Conservation (phyloP, 2,797 vertebrate genomes). For the Hyperoplus lanceolatus region DNA sequence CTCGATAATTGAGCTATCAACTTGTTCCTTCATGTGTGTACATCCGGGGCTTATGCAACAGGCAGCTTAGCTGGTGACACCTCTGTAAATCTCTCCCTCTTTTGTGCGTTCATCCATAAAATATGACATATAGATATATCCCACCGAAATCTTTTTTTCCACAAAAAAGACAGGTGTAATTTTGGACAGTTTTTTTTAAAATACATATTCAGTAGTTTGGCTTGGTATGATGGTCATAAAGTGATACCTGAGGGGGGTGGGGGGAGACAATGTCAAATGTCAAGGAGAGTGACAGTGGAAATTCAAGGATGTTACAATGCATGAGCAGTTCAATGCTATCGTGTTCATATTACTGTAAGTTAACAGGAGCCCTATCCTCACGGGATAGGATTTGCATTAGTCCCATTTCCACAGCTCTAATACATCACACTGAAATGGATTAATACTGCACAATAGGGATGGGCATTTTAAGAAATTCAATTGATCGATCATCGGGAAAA, state of each 20-base stretch:
- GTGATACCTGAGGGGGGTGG: slow-evolving; percentile 23
- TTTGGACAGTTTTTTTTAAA: slow-evolving; percentile 38
- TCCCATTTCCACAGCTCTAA: slow-evolving; percentile 6
- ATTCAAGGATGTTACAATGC: not conserved
- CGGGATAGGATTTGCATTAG: slow-evolving; percentile 12
- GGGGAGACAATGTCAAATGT: slow-evolving; percentile 24
- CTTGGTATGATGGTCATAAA: slow-evolving; percentile 44
- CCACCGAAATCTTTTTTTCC: not conserved
- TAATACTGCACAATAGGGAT: not conserved
- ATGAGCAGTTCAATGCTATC: slow-evolving; percentile 9
- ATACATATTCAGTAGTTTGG: slow-evolving; percentile 45
- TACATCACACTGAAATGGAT: not conserved
- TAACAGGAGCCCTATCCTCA: slow-evolving; percentile 30
- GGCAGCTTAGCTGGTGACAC: slow-evolving; percentile 54
- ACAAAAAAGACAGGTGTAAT: slow-evolving; percentile 10
- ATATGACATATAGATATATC: slow-evolving; percentile 43
- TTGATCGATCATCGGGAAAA: no score
- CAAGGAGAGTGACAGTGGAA: slow-evolving; percentile 6
- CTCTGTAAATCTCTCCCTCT: slow-evolving; percentile 37
- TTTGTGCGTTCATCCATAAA: slow-evolving; percentile 40
- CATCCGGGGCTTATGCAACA: slow-evolving; percentile 57
- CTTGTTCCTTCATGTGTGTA: slow-evolving; percentile 53
- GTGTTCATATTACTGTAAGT: not conserved
- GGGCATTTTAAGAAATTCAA: no score
- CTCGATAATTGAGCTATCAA: slow-evolving; percentile 64